These are phyloP conservation scores for Galbula dea DNA, from an alignment of 2,113 vertebrate genomes.

Conservation along the genomic window DNA sequence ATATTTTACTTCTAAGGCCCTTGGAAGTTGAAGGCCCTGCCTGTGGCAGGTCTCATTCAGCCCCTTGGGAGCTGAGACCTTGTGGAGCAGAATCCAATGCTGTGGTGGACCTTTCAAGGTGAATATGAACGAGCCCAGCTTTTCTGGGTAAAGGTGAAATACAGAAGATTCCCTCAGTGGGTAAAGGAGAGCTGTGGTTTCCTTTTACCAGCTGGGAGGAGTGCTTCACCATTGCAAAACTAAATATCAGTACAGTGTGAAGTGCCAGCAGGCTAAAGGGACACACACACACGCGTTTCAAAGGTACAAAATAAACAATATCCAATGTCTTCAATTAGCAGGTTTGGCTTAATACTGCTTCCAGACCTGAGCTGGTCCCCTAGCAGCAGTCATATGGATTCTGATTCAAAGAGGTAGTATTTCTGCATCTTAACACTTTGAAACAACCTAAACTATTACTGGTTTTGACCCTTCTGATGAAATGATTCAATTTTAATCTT, in stretches of 20 bases:
- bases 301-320: not conserved
- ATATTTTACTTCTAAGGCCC: constrained; percentile 67
- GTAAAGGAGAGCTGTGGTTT: not conserved
- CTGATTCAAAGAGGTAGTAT: not conserved
- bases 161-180: not conserved
- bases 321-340: not conserved
- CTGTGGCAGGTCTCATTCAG: not conserved
- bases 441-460: not conserved
- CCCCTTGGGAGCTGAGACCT: not conserved
- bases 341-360: not conserved
- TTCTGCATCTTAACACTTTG: not conserved
- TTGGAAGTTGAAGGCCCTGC: constrained; percentile 45
- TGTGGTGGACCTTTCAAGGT: not conserved
- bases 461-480: not conserved
- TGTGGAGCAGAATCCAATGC: not conserved
- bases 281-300: not conserved
- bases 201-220: not conserved
- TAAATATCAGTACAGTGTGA: not conserved
- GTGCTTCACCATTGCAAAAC: not conserved
- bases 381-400: not conserved
- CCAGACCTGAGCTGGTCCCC: not conserved
- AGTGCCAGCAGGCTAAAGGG: not conserved
- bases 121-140: not conserved
- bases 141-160: not conserved
- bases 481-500: not conserved